Evolutionary conservation across 2,113 vertebrate species (phyloP).

Genomic region (Smithornis capensis): DNA sequence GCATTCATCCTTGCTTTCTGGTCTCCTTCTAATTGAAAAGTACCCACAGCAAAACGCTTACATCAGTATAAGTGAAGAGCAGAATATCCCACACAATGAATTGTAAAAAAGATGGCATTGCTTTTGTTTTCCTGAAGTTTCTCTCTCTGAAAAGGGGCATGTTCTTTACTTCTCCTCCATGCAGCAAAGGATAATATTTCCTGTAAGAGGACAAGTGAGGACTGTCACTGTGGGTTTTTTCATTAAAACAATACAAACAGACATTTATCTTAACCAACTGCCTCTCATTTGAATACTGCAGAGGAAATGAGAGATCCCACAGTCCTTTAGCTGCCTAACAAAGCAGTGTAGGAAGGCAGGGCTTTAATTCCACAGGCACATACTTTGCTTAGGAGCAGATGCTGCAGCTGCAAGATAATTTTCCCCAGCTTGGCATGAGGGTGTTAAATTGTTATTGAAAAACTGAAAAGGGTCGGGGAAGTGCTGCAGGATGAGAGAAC

Average conservation of each 20-base stretch:
- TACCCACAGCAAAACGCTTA: background rate
- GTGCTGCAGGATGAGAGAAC: background rate
- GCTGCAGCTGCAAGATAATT: conserved; percentile 12
- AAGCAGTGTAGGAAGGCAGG: background rate
- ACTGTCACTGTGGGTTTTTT: too few species aligned
- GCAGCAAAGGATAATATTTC: background rate
- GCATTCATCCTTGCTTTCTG: background rate
- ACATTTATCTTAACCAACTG: background rate
- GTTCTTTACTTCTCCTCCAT: background rate
- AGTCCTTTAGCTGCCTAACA: background rate
- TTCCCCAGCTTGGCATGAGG: background rate
- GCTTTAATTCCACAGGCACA: background rate
- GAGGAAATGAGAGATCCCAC: background rate
- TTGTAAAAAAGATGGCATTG: background rate
- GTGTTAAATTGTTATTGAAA: background rate
- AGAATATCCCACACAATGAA: background rate
- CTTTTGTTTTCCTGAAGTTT: background rate
- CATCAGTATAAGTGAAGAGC: background rate
- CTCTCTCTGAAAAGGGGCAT: accelerated
- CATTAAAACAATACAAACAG: background rate
- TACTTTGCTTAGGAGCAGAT: background rate
- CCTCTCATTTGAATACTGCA: background rate
- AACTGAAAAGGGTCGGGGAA: background rate
- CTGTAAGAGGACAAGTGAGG: background rate
- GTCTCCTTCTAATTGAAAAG: background rate